Percentiles rank a stretch among this genome's conserved stretches.
These are phyloP conservation scores for Pseudopleuronectes americanus DNA, from an alignment of 2,797 vertebrate species.

Conservation along the genomic window DNA sequence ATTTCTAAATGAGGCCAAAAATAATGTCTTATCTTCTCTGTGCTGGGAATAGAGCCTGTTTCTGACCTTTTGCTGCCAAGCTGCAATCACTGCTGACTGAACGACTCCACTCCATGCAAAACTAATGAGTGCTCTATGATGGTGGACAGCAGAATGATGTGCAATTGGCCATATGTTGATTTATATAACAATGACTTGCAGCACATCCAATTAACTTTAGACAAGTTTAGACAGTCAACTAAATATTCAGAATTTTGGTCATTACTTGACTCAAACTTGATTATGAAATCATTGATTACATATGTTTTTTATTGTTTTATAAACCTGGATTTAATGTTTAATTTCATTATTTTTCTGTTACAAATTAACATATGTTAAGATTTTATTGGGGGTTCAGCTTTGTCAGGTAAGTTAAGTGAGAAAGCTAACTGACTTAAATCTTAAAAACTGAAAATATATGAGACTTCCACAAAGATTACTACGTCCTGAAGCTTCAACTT, in stretches of 20 bases:
- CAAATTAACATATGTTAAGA: too few relatives aligned
- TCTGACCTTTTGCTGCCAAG: conserved; percentile 17
- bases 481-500: too few relatives aligned
- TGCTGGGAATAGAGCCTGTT: conserved; percentile 32
- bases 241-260: neutral
- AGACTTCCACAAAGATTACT: too few relatives aligned
- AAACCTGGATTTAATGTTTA: too few relatives aligned
- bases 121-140: conserved; percentile 19
- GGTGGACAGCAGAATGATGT: conserved; percentile 13
- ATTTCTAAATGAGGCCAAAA: conserved; percentile 24
- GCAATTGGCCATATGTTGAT: conserved; percentile 41
- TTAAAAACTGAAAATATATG: too few relatives aligned
- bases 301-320: too few relatives aligned
- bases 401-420: too few relatives aligned
- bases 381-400: too few relatives aligned
- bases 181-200: conserved; percentile 16
- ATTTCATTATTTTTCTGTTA: too few relatives aligned
- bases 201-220: conserved; percentile 16
- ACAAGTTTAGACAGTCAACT: conserved; percentile 3
- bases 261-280: too few relatives aligned
- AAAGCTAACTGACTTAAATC: too few relatives aligned
- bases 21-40: conserved; percentile 33
- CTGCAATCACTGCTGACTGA: conserved; percentile 24
- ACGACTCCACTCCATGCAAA: conserved; percentile 3
- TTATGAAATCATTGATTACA: too few relatives aligned